Conservation (phyloP, 2,113 vertebrate genomes). For the Pachycephala philippinensis region DNA sequence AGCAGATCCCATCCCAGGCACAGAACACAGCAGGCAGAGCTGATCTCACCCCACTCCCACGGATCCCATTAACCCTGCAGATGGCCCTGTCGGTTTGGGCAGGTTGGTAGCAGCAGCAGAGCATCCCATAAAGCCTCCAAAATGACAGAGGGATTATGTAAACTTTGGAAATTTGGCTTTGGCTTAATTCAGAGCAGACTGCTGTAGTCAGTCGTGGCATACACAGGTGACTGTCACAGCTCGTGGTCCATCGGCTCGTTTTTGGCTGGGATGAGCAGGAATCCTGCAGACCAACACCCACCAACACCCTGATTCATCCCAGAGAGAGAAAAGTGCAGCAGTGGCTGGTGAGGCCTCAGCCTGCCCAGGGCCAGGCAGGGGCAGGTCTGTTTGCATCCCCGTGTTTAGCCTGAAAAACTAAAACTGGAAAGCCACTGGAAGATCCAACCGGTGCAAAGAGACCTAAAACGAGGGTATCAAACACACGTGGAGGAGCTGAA, state of each 20-base stretch:
- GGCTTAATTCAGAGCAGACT: neutral
- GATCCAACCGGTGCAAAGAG: neutral
- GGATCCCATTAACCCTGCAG: neutral
- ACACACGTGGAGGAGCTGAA: neutral
- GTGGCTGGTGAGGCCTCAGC: neutral
- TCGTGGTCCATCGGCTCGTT: neutral
- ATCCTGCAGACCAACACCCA: neutral
- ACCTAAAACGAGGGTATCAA: neutral
- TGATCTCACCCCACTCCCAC: neutral
- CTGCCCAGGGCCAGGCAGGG: neutral
- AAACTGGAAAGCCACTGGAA: neutral
- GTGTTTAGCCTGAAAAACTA: neutral
- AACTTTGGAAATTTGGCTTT: neutral
- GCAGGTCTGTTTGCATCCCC: rapidly evolving
- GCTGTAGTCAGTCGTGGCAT: rapidly evolving
- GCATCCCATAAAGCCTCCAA: neutral
- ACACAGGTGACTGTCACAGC: neutral
- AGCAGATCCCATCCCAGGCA: neutral
- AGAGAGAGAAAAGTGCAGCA: neutral
- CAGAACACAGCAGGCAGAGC: neutral
- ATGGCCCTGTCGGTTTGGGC: neutral
- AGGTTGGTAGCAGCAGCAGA: neutral
- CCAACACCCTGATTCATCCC: neutral
- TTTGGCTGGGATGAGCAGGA: neutral
- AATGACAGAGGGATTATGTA: neutral